Percentiles rank a stretch among this genome's conserved stretches.
Conservation (phyloP, 2,888 invertebrate genomes). For the Ennomos quercinarius region DNA sequence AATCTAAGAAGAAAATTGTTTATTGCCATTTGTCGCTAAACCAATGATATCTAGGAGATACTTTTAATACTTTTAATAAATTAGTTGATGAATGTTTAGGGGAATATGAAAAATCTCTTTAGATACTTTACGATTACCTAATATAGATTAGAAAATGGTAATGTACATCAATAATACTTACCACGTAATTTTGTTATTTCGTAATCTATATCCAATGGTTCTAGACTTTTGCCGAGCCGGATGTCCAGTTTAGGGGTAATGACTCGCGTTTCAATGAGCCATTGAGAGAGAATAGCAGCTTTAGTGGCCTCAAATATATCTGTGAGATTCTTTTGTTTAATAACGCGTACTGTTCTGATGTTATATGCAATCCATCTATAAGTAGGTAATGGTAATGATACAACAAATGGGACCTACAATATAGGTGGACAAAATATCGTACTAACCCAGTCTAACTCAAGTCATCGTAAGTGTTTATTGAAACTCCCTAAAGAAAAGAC, state of each 20-base stretch:
- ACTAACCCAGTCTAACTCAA: no score
- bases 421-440: not conserved
- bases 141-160: no score
- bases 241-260: conserved; percentile 24
- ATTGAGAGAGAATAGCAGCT: conserved; percentile 50
- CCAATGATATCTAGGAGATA: no score
- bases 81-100: no score
- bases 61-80: no score
- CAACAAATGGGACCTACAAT: not conserved
- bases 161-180: not conserved
- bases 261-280: conserved; percentile 56
- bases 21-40: no score
- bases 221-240: conserved; percentile 37
- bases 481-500: no score
- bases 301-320: conserved; percentile 57
- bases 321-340: conserved; percentile 46
- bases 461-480: no score
- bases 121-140: no score
- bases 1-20: no score
- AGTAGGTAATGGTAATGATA: conserved; percentile 32
- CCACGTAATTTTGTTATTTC: conserved; percentile 45
- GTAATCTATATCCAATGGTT: conserved; percentile 48
- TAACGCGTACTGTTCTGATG: conserved; percentile 43
- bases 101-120: no score
- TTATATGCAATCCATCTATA: conserved; percentile 66